Conservation (phyloP, 2,797 vertebrate species). For the Enteromius treurensis region DNA sequence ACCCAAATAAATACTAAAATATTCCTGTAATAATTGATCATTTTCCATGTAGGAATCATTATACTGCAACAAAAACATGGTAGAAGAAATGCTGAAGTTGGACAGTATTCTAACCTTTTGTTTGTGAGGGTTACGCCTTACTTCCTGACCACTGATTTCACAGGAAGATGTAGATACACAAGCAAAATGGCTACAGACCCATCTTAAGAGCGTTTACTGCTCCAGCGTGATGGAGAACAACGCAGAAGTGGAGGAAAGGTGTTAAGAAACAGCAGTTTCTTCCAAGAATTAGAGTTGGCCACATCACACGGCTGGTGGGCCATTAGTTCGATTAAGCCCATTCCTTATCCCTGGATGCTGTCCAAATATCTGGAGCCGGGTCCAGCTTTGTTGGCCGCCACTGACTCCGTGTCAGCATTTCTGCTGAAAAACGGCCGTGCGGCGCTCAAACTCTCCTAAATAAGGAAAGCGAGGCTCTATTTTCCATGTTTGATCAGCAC, state of each 20-base stretch:
- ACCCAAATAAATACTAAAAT: neutral
- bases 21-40: neutral
- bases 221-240: conserved; percentile 41
- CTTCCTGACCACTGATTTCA: neutral
- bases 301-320: conserved; percentile 20
- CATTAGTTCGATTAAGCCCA: conserved; percentile 59
- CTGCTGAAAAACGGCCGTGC: conserved; percentile 18
- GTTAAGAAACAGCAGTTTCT: conserved; percentile 27
- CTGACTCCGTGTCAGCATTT: conserved; percentile 34
- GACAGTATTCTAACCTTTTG: neutral
- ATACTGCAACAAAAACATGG: too few species aligned
- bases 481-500: conserved; percentile 39
- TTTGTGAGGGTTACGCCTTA: neutral
- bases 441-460: conserved; percentile 37
- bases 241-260: conserved; percentile 30
- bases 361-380: conserved; percentile 34
- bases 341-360: conserved; percentile 32
- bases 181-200: neutral
- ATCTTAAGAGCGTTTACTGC: conserved; percentile 16
- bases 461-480: conserved; percentile 35
- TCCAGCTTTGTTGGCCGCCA: conserved; percentile 31
- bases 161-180: neutral
- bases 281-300: conserved; percentile 37
- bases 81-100: neutral
- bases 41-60: neutral